Base-by-base conservation (phyloP, 2,113 vertebrate genomes). In the Panthera tigris region DNA sequence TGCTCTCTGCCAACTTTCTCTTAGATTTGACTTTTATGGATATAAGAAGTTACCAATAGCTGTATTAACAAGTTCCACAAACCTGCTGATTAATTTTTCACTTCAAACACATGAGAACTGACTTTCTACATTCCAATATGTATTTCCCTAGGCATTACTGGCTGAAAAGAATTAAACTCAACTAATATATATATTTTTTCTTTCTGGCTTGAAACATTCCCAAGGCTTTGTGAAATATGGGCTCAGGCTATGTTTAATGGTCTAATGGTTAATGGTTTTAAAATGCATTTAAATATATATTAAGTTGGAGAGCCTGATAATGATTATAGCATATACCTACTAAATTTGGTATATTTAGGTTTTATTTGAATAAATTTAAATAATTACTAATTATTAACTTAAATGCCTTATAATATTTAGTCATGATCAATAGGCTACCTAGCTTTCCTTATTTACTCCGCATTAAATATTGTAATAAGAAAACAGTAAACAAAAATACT, bases 91-190 rank as follows among this genome's bases (percentile, higher is more conserved):
- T 97, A 97, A 96, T 73, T 97, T 98, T 97, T 97, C 50, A 95
- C 90, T 97, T 97, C 92, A 97, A 98, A 96, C 92, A 93, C 84
- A 89, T 91, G 76, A 97, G 91, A 96, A 90, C 79, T 97, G 65
- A 84, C 80, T 82, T 97, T 93, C 96, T 96, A 85, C 94, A 97
- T 98, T 98, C 96, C 97, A 98, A 76, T 96, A 97, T 97, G 95
- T 98, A 98, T 98, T 98, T 98, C 97, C 97, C 97, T 95, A 97
- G 97, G 95, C 93, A 98, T 93, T 91, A 97, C 97, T 97, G 95
- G 52, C 61, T 96, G 85, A 98, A 97, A 97, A 55, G 48, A 98
- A 97, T 97, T 97, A 97, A 97, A 93, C 31, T 97, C 55, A 81
- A 93, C 95, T 93, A 97, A 96, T 76, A 95, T 76, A 95, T 89